Evolutionary conservation across 1,140 invertebrate species (phyloP), one percentile per base, ranked within the genome.

Genomic region (Tetramorium alpestre): DNA sequence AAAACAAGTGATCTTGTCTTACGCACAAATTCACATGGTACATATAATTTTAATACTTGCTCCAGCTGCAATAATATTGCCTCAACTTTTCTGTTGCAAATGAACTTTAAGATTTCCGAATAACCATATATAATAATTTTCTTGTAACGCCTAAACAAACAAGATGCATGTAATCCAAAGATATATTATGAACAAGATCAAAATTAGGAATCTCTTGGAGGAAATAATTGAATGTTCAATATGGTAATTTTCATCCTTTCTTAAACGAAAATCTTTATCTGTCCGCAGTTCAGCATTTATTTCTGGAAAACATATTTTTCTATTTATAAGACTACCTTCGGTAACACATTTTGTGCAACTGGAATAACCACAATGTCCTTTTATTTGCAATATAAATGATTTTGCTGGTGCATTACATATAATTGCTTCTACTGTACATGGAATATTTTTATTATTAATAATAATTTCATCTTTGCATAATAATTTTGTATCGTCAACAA

Each of bases 71-170:
- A 70, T 51, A 44, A 70, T 51, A 70, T 70, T 28, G 10, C 22
- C 6, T 70, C 67, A 22, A 70, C 67, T 70, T 70, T 70, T 16
- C 11, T 70, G 67, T 70, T 70, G 44, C 25, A 70, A 70, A 70
- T 44, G 47, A 25, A 69, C 65, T 62, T 62, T 28, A 28, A 62
- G 60, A 13, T 62, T 11, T 62, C 60, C 60, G 13, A 41, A 44
- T 65, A 65, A 65, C 22, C 33, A 41, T 65, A 13, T 65, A 44
- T 44, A 65, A 7, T 8, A 65, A 65, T 65, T 44, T 65, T 6
- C 16, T 33, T 16, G 18, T 41, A n/a, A 65, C 33, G 33, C 60
- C 25, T 18, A 62, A 62, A 62, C 60, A 41, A 7, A 41, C 3
- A 41, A 41, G 41, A 41, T 41, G 41, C 41, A 44, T 44, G 8